Evolutionary conservation across 1,140 invertebrate genomes (phyloP).

Genomic region (Pseudomyrmex dendroicus): DNA sequence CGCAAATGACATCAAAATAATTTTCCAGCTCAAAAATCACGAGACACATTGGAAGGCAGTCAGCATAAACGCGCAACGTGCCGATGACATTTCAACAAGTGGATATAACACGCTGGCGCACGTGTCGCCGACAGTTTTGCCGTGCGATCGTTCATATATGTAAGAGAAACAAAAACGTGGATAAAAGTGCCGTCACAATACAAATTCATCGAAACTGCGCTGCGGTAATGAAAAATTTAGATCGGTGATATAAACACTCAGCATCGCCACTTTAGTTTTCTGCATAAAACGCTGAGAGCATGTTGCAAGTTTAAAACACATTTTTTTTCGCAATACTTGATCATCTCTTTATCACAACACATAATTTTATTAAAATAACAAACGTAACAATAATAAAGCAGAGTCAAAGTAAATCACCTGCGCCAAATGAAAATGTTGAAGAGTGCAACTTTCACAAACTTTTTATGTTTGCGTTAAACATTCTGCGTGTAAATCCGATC

Average conservation of each 20-base stretch:
- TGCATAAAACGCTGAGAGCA: not conserved
- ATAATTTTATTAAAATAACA: too few relatives aligned
- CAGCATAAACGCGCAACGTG: slow-evolving; percentile 69
- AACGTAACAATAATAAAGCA: too few relatives aligned
- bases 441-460: too few relatives aligned
- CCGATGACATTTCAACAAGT: slow-evolving; percentile 74
- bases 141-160: slow-evolving; percentile 25
- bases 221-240: slow-evolving; percentile 40
- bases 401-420: too few relatives aligned
- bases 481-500: too few relatives aligned
- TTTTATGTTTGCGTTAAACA: too few relatives aligned
- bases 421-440: too few relatives aligned
- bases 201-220: slow-evolving; percentile 45
- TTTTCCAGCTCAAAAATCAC: slow-evolving; percentile 81
- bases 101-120: slow-evolving; percentile 62
- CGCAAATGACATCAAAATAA: slow-evolving; percentile 75
- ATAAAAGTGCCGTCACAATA: slow-evolving; percentile 49
- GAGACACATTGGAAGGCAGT: slow-evolving; percentile 60
- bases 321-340: too few relatives aligned
- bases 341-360: too few relatives aligned
- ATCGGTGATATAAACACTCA: slow-evolving; percentile 28
- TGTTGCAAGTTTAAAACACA: too few relatives aligned
- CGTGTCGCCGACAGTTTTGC: slow-evolving; percentile 69
- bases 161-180: slow-evolving; percentile 11
- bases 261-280: slow-evolving; percentile 30